Evolutionary conservation across 2,888 invertebrate species (phyloP).

Genomic region (Euspilapteryx auroguttella): DNA sequence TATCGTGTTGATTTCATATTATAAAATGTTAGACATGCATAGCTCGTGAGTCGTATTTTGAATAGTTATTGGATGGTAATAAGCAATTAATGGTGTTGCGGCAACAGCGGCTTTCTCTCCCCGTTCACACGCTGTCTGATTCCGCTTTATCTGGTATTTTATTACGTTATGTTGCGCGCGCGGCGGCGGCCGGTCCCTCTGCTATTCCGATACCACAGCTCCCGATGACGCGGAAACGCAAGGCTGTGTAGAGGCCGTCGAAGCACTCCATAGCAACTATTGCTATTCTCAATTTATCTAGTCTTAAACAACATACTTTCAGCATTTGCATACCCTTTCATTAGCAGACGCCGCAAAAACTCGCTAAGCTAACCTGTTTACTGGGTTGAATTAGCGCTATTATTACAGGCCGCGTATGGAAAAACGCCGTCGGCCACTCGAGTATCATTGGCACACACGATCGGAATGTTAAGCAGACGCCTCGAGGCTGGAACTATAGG

Average conservation of each 20-base stretch:
- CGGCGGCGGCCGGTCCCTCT: slow-evolving; percentile 46
- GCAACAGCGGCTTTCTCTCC: slow-evolving; percentile 48
- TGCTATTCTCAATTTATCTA: too few relatives aligned
- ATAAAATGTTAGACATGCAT: too few relatives aligned
- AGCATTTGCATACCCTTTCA: too few relatives aligned
- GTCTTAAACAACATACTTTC: too few relatives aligned
- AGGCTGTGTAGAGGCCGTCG: slow-evolving; percentile 49
- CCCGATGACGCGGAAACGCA: slow-evolving; percentile 52
- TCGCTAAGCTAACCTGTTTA: too few relatives aligned
- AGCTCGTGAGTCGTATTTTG: too few relatives aligned
- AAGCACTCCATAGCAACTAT: slow-evolving; percentile 35
- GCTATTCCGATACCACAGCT: slow-evolving; percentile 37
- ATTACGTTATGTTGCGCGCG: slow-evolving; percentile 52
- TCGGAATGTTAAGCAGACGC: slow-evolving; percentile 23
- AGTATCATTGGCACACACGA: slow-evolving; percentile 13
- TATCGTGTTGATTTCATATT: too few relatives aligned
- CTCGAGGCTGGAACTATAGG: slow-evolving; percentile 16
- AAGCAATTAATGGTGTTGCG: slow-evolving; percentile 30
- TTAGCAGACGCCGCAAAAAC: too few relatives aligned
- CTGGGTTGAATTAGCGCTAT: too few relatives aligned
- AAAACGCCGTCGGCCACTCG: slow-evolving; percentile 15
- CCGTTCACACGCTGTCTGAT: slow-evolving; percentile 55
- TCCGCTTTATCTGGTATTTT: slow-evolving; percentile 53
- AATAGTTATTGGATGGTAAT: slow-evolving; percentile 29
- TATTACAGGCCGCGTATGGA: slow-evolving; percentile 16